Evolutionary conservation across 2,113 vertebrate genomes (phyloP).

Genomic region (Cochlearius cochlearius): DNA sequence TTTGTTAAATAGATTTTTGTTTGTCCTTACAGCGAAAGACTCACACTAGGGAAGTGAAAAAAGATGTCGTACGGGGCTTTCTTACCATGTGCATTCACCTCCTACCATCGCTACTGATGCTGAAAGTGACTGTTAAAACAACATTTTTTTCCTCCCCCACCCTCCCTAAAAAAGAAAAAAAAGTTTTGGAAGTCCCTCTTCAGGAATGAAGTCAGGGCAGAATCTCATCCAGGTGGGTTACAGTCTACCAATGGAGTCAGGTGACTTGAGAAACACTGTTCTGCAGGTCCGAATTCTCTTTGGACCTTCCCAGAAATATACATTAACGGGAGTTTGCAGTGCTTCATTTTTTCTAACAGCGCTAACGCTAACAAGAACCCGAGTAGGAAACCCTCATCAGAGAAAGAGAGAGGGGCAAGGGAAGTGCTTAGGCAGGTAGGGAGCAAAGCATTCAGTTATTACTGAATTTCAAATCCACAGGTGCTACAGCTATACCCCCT

Average conservation of each 20-base stretch:
- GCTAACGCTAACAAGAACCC: not conserved
- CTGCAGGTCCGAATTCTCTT: not conserved
- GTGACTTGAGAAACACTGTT: not conserved
- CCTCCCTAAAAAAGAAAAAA: not conserved
- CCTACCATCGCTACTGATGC: not conserved
- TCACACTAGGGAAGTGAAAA: not conserved
- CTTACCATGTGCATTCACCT: not conserved
- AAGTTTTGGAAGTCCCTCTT: not conserved
- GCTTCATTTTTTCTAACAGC: not conserved
- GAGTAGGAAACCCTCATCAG: not conserved
- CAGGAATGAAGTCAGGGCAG: not conserved
- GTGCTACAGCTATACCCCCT: not conserved
- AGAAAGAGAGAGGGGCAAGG: not conserved
- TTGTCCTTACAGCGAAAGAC: not conserved
- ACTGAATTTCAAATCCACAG: not conserved
- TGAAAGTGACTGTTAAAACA: not conserved
- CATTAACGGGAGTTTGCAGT: not conserved
- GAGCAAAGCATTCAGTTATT: slow-evolving; percentile 6
- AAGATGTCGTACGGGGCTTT: not conserved
- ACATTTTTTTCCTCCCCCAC: not conserved
- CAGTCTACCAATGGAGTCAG: not conserved
- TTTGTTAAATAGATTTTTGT: not conserved
- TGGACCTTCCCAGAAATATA: not conserved
- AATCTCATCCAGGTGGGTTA: not conserved
- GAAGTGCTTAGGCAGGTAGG: not conserved